Evolutionary conservation across 2,888 invertebrate species (phyloP), one percentile per base, ranked within the genome.

Genomic region (Diplazon laetatorius): DNA sequence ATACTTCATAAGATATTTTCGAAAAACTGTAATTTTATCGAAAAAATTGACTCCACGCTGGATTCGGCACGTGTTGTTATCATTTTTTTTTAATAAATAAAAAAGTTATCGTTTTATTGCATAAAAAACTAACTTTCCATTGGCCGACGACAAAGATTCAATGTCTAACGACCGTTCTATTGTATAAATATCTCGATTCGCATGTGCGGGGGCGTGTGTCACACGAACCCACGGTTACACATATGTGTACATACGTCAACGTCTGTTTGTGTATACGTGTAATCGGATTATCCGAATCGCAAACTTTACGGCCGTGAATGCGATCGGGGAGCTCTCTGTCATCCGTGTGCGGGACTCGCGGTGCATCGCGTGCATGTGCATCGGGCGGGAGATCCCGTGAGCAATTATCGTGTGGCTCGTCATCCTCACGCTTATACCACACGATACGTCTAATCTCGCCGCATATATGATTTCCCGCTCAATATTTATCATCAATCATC

Each of bases 291-390:
- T 78, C 74, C 78, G 74, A 70, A 74, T 74, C 74, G 74, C 78
- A 80, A 76, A 78, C 80, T 80, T 78, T 63, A 78, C 80, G 60
- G 55, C 76, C 70, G 78, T 82, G 82, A 78, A 79, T 80, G 80
- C 78, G 25, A 74, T 70, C 80, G 48, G 80, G 71, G 81, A n/a
- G n/a, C n/a, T n/a, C n/a, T 78, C 63, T 69, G 59, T 42, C 62
- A 63, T 73, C 50, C 62, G 68, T 73, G 30, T 52, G 52, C 52
- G 52, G 12, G 77, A 42, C 44, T 73, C 60, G 30, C 50, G 44
- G 73, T 30, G 74, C 55, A 48, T 57, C 75, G 62, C 72, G 62
- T 75, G 72, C 57, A 63, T 60, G 57, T 70, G 60, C 74, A 62
- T 73, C 60, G 66, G n/a, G 74, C 59, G 60, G 30, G 57, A 55